Percentiles rank a stretch among this genome's conserved stretches.
Evolutionary conservation across 2,888 invertebrate genomes (phyloP).

Genomic region (Willowsia nigromaculata): DNA sequence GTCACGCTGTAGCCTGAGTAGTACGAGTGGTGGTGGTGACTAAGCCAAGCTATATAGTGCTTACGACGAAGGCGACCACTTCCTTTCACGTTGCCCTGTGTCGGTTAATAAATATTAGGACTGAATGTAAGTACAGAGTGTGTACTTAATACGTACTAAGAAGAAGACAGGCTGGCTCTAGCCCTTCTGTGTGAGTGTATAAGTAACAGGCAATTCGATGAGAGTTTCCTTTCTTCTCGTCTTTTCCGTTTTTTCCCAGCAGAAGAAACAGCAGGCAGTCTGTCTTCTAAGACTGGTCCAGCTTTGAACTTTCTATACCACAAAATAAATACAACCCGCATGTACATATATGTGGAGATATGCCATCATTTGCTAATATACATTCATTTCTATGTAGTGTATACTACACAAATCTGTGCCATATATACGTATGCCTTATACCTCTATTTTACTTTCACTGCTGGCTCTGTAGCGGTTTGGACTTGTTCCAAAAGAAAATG

Average conservation of each 20-base stretch:
- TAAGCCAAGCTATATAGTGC: not conserved
- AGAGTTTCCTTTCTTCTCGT: constrained; percentile 58
- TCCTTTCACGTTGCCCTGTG: constrained; percentile 48
- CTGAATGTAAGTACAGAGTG: constrained; percentile 25
- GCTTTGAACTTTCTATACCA: constrained; percentile 54
- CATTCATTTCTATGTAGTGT: too few relatives aligned
- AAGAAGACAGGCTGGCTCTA: constrained; percentile 24
- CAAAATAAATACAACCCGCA: constrained; percentile 31
- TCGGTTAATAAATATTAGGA: constrained; percentile 41
- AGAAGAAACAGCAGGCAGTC: constrained; percentile 47
- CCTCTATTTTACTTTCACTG: not conserved
- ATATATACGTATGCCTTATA: too few relatives aligned
- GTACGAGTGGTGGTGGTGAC: not conserved
- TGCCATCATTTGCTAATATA: too few relatives aligned
- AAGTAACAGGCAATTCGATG: constrained; percentile 55
- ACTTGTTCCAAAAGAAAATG: constrained; percentile 59
- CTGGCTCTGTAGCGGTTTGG: constrained; percentile 60
- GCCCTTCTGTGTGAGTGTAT: not conserved
- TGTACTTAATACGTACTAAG: constrained; percentile 42
- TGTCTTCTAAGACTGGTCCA: constrained; percentile 37
- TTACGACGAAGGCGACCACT: not conserved
- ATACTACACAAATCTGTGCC: too few relatives aligned
- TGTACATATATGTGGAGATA: too few relatives aligned
- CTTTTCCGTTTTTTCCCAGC: constrained; percentile 16
- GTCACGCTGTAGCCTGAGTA: too few relatives aligned